These are phyloP conservation scores for Cyclina sinensis DNA, from an alignment of 1,140 invertebrate species.

Conservation along the genomic window DNA sequence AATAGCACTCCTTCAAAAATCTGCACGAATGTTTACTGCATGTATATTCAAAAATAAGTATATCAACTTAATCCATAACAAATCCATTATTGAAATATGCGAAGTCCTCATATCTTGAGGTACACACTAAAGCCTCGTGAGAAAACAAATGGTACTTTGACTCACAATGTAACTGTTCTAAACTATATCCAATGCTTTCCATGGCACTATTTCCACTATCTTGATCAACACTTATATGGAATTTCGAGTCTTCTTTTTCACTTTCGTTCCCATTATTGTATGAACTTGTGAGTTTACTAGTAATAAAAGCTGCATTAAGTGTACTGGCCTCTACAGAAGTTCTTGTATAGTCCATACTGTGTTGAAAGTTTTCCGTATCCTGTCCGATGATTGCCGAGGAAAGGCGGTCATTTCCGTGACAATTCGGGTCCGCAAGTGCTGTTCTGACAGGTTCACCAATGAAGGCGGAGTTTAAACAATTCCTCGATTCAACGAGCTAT, in stretches of 20 bases:
- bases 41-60: no score
- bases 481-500: neutral
- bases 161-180: no score
- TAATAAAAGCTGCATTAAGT: neutral
- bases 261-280: neutral
- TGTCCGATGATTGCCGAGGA: neutral
- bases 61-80: neutral
- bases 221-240: neutral
- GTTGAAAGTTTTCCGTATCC: neutral
- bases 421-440: neutral
- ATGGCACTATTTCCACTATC: no score
- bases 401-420: neutral
- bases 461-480: neutral
- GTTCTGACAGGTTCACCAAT: neutral
- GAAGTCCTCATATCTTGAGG: neutral
- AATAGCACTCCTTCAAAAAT: no score
- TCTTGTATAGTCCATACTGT: no score
- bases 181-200: no score
- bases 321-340: neutral
- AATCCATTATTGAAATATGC: conserved; percentile 6
- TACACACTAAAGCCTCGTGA: neutral
- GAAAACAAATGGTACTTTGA: neutral
- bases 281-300: neutral
- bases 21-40: no score
- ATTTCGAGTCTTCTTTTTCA: neutral